Percentiles rank a stretch among this genome's conserved stretches.
Conservation (phyloP, 2,888 invertebrate genomes). For the Pollenia angustigena region DNA sequence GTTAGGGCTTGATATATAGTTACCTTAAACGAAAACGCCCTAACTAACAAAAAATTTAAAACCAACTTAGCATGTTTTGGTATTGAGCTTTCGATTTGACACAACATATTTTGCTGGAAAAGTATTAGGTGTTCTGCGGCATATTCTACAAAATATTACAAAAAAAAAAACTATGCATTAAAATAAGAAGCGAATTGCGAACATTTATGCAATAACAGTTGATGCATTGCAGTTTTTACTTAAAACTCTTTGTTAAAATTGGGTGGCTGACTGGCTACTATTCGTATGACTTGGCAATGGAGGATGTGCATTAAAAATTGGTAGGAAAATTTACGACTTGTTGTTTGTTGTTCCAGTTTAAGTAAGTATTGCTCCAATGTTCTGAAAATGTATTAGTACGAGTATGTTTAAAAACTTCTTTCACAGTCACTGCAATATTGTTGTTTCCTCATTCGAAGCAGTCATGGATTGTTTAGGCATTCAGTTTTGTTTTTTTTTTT, state of each 20-base stretch:
- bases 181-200: constrained; percentile 38
- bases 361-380: constrained; percentile 47
- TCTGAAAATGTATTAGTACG: constrained; percentile 15
- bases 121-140: background rate
- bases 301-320: constrained; percentile 57
- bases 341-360: constrained; percentile 35
- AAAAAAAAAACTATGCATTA: constrained; percentile 23
- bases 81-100: too few species aligned
- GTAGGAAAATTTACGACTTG: constrained; percentile 56
- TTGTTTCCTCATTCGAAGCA: constrained; percentile 10
- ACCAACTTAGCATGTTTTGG: too few species aligned
- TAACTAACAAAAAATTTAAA: too few species aligned
- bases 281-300: constrained; percentile 28
- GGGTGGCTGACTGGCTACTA: constrained; percentile 45
- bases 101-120: background rate
- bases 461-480: constrained; percentile 49
- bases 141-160: background rate
- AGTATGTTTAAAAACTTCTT: constrained; percentile 20
- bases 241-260: constrained; percentile 46
- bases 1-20: too few species aligned
- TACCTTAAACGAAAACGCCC: too few species aligned
- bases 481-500: constrained; percentile 5
- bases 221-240: constrained; percentile 65
- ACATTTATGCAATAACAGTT: constrained; percentile 60
- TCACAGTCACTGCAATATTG: constrained; percentile 25